Conservation (phyloP, 2,113 vertebrate genomes). For the Petroica traversi region DNA sequence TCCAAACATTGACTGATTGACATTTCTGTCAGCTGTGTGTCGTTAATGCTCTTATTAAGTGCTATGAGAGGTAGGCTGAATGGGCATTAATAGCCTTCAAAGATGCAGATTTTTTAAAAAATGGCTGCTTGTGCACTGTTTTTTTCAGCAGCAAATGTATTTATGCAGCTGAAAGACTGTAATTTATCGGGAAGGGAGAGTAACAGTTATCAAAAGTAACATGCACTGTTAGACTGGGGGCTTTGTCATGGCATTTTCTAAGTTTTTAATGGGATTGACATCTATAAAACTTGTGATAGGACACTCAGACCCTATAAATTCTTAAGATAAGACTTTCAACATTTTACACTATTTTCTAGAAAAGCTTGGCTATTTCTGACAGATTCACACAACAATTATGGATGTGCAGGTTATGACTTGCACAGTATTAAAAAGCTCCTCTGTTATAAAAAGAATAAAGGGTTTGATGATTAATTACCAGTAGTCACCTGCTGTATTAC, state of each 20-base stretch:
- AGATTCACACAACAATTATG: neutral
- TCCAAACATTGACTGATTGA: neutral
- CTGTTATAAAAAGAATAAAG: neutral
- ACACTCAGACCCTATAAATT: neutral
- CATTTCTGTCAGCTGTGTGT: neutral
- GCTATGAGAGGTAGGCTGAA: neutral
- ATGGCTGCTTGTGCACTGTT: neutral
- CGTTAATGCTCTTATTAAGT: conserved; percentile 5
- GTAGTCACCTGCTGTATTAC: conserved; percentile 2
- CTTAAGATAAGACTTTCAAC: neutral
- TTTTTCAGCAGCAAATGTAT: neutral
- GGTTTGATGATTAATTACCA: conserved; percentile 30
- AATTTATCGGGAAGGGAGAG: neutral
- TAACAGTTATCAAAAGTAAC: neutral
- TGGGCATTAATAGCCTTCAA: neutral
- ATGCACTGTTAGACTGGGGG: neutral
- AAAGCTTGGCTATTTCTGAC: neutral
- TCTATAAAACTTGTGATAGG: neutral
- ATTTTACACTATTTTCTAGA: neutral
- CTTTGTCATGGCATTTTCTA: neutral
- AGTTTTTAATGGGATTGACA: neutral
- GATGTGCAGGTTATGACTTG: neutral
- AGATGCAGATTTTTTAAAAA: neutral
- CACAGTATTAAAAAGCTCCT: neutral
- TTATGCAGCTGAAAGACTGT: neutral